Conservation (phyloP, 2,113 vertebrate species). For the Rhinichthys klamathensis region DNA sequence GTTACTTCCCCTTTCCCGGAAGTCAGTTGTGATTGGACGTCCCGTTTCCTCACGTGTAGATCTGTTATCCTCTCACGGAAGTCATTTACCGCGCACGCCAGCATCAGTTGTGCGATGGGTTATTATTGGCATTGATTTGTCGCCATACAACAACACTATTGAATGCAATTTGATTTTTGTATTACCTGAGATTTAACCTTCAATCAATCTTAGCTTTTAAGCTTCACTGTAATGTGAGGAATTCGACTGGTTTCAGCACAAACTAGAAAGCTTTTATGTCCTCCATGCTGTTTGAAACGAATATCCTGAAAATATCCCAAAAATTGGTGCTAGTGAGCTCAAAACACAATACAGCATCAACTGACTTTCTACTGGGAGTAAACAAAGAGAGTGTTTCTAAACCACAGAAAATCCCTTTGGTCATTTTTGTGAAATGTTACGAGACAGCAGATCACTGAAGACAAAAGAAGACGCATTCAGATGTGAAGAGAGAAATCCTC, state of each 20-base stretch:
- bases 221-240: neutral
- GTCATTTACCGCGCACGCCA: too few relatives aligned
- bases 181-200: neutral
- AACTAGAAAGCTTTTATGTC: neutral
- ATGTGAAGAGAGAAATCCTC: constrained; percentile 28
- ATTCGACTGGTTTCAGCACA: neutral
- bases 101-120: too few relatives aligned
- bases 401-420: neutral
- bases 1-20: too few relatives aligned
- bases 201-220: neutral
- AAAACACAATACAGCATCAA: neutral
- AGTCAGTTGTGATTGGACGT: too few relatives aligned
- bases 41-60: too few relatives aligned
- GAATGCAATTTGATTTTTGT: too few relatives aligned
- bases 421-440: neutral
- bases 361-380: neutral
- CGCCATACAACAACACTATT: too few relatives aligned
- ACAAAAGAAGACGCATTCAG: neutral
- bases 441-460: constrained; percentile 5
- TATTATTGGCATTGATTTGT: too few relatives aligned
- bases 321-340: neutral
- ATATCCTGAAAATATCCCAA: neutral
- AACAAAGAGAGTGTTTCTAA: neutral
- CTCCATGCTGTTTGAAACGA: neutral
- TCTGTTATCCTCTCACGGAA: too few relatives aligned